A percentile compares a stretch with the other conserved stretches of the same genome.
These are phyloP conservation scores for Eupeodes latifasciatus DNA, from an alignment of 2,888 invertebrate genomes.

Conservation along the genomic window DNA sequence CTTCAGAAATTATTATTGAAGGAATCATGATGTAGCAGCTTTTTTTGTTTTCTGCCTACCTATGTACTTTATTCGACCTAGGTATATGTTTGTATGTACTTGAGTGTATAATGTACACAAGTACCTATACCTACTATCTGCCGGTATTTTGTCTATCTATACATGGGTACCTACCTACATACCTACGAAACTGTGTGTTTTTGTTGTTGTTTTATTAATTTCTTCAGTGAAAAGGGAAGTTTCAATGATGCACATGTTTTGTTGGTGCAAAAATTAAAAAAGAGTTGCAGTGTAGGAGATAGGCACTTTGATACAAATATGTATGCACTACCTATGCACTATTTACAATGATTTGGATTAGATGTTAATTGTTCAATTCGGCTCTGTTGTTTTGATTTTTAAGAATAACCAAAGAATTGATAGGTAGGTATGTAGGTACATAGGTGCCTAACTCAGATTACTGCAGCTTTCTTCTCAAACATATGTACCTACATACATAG, in stretches of 20 bases:
- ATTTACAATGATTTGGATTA: neutral
- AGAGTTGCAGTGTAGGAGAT: slow-evolving; percentile 38
- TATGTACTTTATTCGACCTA: slow-evolving; percentile 26
- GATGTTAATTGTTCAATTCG: slow-evolving; percentile 20
- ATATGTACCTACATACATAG: no score
- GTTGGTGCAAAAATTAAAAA: slow-evolving; percentile 28
- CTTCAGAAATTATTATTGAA: slow-evolving; percentile 22
- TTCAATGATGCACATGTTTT: slow-evolving; percentile 54
- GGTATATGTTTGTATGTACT: slow-evolving; percentile 10
- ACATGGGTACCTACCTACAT: no score
- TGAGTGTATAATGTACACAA: slow-evolving; percentile 11
- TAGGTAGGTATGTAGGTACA: no score
- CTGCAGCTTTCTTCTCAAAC: no score
- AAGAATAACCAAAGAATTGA: no score
- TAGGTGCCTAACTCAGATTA: no score
- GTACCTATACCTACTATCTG: slow-evolving; percentile 28
- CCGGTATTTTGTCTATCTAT: slow-evolving; percentile 49
- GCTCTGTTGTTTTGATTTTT: neutral
- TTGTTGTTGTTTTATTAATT: neutral
- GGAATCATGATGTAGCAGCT: slow-evolving; percentile 24
- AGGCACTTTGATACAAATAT: neutral
- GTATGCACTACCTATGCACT: no score
- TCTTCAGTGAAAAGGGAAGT: slow-evolving; percentile 12
- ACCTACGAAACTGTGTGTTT: neutral
- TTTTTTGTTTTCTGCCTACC: slow-evolving; percentile 3